Conservation (phyloP, 2,888 invertebrate genomes). For the Tenthredo distinguenda region DNA sequence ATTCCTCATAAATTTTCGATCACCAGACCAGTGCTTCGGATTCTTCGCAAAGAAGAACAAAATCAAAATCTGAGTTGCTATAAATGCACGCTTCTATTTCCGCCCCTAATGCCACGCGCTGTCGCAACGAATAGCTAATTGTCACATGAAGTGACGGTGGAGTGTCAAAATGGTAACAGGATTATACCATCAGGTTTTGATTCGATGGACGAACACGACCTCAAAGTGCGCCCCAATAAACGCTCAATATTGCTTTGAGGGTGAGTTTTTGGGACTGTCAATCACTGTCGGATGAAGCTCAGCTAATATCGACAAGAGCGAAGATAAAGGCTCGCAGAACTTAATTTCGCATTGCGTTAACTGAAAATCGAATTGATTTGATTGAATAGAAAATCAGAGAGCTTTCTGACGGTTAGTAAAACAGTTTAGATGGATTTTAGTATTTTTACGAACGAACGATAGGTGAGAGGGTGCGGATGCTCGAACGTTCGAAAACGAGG, state of each 20-base stretch:
- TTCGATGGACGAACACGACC: not conserved
- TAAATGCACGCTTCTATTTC: not conserved
- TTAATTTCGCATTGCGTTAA: not conserved
- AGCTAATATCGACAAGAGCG: not conserved
- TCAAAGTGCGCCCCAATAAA: not conserved
- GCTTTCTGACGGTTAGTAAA: not conserved
- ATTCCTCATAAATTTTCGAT: not conserved
- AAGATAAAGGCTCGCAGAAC: not conserved
- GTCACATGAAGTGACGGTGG: not conserved
- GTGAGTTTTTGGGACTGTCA: not conserved
- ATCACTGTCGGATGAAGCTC: not conserved
- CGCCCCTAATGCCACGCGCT: not conserved
- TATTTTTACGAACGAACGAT: not conserved
- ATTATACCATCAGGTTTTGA: not conserved
- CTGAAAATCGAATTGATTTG: not conserved
- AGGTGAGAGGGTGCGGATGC: constrained; percentile 56
- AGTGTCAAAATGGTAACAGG: not conserved
- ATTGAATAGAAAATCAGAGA: constrained; percentile 66
- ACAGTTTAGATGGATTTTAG: not conserved
- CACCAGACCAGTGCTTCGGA: not conserved
- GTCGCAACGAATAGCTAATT: not conserved
- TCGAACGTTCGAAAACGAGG: not conserved
- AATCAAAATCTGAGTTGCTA: not conserved
- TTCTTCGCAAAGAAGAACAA: not conserved
- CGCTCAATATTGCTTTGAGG: not conserved